Evolutionary conservation across 2,113 vertebrate species (phyloP).

Genomic region (Conger conger): DNA sequence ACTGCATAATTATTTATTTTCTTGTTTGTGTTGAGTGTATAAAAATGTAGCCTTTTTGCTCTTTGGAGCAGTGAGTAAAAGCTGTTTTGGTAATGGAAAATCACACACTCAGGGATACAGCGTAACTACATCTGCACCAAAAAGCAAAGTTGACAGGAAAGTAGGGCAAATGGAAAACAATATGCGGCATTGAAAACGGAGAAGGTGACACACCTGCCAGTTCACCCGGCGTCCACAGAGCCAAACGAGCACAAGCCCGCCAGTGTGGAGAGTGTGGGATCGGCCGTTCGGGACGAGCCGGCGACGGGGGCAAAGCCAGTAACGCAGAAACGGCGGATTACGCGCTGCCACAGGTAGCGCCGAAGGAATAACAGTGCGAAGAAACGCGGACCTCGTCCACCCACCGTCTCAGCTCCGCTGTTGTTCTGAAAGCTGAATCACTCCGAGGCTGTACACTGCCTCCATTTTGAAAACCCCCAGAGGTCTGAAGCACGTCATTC

Average conservation of each 20-base stretch:
- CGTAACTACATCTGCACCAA: not conserved
- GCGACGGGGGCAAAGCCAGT: not conserved
- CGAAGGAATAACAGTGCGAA: not conserved
- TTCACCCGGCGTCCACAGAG: not conserved
- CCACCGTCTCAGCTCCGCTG: not conserved
- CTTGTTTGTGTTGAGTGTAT: not conserved
- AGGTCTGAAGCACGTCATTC: constrained; percentile 8
- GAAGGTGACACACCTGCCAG: not conserved
- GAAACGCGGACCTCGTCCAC: not conserved
- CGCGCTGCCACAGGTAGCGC: constrained; percentile 11
- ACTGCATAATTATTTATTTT: not conserved
- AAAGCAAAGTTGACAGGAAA: not conserved
- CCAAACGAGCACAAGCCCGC: not conserved
- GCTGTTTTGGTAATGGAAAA: not conserved
- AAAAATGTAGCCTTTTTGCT: not conserved
- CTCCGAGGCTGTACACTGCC: not conserved
- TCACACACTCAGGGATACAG: not conserved
- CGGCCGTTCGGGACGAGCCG: not conserved
- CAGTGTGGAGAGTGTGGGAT: not conserved
- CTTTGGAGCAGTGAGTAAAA: not conserved
- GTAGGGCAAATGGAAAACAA: not conserved
- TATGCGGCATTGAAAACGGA: not conserved
- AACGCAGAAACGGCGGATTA: constrained; percentile 18
- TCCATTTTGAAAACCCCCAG: not conserved
- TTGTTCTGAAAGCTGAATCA: not conserved